These are phyloP conservation scores for Eidolon helvum DNA, from an alignment of 2,113 vertebrate species.

Conservation along the genomic window DNA sequence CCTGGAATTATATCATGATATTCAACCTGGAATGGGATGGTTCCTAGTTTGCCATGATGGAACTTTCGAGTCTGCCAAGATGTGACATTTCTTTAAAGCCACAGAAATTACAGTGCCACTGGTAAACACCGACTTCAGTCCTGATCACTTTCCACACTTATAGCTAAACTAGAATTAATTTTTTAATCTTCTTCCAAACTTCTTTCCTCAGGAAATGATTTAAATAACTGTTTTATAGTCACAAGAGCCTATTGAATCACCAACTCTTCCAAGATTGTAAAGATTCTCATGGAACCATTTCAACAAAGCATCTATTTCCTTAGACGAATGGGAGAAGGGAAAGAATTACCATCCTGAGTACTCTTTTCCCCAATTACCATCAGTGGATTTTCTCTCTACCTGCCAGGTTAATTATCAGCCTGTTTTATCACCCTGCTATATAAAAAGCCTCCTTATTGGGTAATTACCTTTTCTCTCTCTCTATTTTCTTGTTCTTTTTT, in stretches of 20 bases:
- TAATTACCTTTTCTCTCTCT: slow-evolving; percentile 42
- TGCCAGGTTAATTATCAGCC: slow-evolving; percentile 67
- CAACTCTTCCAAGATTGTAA: slow-evolving; percentile 52
- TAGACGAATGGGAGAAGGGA: slow-evolving; percentile 6
- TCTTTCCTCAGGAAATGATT: slow-evolving; percentile 48
- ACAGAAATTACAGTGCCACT: neutral
- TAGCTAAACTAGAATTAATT: neutral
- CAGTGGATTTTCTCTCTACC: slow-evolving; percentile 35
- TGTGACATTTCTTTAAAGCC: neutral
- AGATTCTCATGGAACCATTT: slow-evolving; percentile 53
- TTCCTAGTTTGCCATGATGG: accelerated
- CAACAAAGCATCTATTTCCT: slow-evolving; percentile 59
- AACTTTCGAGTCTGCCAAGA: neutral
- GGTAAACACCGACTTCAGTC: neutral
- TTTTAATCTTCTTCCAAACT: slow-evolving; percentile 35
- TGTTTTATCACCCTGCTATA: slow-evolving; percentile 41
- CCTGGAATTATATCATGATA: neutral
- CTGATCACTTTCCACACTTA: neutral
- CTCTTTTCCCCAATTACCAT: slow-evolving; percentile 60
- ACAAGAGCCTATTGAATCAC: slow-evolving; percentile 58
- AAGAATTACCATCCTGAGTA: slow-evolving; percentile 7
- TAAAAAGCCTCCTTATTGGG: slow-evolving; percentile 22
- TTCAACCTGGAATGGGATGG: neutral
- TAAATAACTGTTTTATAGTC: slow-evolving; percentile 61
- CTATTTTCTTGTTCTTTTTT: neutral